Evolutionary conservation across 2,797 vertebrate genomes (phyloP).

Genomic region (Monodelphis domestica): DNA sequence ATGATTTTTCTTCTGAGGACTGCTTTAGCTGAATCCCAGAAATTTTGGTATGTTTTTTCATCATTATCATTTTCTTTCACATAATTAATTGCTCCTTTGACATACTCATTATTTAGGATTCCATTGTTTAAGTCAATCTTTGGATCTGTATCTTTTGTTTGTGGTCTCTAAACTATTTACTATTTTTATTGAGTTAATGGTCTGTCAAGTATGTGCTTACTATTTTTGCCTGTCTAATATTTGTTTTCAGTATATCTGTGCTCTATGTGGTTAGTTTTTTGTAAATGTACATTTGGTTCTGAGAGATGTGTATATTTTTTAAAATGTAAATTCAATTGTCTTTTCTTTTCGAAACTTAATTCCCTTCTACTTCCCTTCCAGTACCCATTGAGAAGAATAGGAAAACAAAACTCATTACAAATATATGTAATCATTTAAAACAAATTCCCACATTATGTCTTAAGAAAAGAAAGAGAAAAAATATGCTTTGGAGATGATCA

Average conservation of each 20-base stretch:
- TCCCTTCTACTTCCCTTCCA: background rate
- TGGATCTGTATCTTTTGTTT: background rate
- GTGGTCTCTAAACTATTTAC: background rate
- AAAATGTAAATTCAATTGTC: background rate
- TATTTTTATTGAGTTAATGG: too few relatives aligned
- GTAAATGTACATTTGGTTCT: background rate
- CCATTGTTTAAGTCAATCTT: background rate
- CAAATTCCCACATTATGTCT: background rate
- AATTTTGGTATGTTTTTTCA: constrained; percentile 10
- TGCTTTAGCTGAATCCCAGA: constrained; percentile 5
- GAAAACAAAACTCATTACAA: background rate
- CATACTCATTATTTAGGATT: background rate
- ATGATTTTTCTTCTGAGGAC: constrained; percentile 6
- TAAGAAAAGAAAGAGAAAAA: background rate
- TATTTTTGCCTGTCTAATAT: background rate
- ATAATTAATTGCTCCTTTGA: background rate
- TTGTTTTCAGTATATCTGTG: background rate
- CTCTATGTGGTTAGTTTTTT: background rate
- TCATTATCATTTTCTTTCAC: background rate
- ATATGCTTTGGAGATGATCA: background rate
- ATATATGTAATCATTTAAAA: background rate
- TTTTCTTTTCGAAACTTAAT: background rate
- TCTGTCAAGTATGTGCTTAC: background rate
- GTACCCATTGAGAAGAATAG: background rate
- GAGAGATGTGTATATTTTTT: background rate